phyloP scores from a whole-genome alignment of 2,888 invertebrate species.

The Aethes cnicana region DNA sequence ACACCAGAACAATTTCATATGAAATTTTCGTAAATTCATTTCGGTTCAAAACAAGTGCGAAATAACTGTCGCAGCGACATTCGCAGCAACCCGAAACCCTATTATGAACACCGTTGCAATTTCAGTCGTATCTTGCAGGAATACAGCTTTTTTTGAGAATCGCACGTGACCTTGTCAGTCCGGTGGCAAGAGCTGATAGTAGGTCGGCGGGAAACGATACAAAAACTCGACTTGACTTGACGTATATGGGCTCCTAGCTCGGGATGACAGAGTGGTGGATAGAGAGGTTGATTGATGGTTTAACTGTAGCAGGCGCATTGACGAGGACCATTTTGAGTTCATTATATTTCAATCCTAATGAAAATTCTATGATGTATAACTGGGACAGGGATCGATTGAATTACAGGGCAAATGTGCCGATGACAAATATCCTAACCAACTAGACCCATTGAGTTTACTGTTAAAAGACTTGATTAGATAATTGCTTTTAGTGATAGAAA shows the following conservation, averaged over 20 bases:
- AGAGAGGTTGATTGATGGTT: slow-evolving; percentile 64
- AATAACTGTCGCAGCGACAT: background rate
- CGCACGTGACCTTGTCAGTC: slow-evolving; percentile 65
- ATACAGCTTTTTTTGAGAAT: slow-evolving; percentile 43
- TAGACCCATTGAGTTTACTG: background rate
- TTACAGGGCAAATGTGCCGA: background rate
- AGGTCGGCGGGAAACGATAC: slow-evolving; percentile 67
- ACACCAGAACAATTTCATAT: no score
- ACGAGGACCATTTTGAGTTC: slow-evolving; percentile 22
- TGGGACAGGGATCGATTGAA: slow-evolving; percentile 1
- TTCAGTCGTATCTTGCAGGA: slow-evolving; percentile 21
- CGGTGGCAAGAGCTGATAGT: slow-evolving; percentile 52
- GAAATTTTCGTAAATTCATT: no score
- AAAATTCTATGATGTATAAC: slow-evolving; percentile 10
- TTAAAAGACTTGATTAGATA: no score
- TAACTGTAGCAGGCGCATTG: slow-evolving; percentile 62
- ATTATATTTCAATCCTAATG: slow-evolving; percentile 22
- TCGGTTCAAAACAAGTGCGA: no score
- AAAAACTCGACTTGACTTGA: slow-evolving; percentile 66
- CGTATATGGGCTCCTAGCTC: slow-evolving; percentile 59
- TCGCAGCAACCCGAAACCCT: slow-evolving; percentile 2
- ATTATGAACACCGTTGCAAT: background rate
- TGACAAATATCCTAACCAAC: background rate
- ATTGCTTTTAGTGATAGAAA: no score
- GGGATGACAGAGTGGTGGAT: slow-evolving; percentile 51